Percentiles rank a stretch among this genome's conserved stretches.
phyloP scores from a whole-genome alignment of 2,113 vertebrate species.

The Pagrus major region DNA sequence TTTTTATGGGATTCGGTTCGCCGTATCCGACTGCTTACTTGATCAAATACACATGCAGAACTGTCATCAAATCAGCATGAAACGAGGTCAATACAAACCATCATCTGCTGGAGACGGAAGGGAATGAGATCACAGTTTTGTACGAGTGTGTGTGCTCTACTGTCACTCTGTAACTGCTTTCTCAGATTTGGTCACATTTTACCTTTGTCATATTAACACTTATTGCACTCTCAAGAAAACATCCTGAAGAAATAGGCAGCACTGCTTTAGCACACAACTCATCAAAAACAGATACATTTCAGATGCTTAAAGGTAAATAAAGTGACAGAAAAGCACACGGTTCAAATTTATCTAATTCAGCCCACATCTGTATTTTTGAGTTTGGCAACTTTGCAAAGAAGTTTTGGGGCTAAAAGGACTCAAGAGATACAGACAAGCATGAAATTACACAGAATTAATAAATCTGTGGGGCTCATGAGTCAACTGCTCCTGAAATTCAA shows the following conservation, averaged over 20 bases:
- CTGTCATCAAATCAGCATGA: conserved; percentile 1
- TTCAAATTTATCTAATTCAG: conserved; percentile 17
- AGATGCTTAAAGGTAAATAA: conserved; percentile 42
- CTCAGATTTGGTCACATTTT: conserved; percentile 50
- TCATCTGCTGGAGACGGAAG: not conserved
- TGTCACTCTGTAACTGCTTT: conserved; percentile 10
- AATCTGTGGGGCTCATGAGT: conserved; percentile 18
- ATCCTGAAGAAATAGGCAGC: conserved; percentile 40
- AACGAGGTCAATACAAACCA: conserved; percentile 19
- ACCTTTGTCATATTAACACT: conserved; percentile 41
- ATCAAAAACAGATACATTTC: conserved; percentile 38
- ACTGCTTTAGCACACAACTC: conserved; percentile 27
- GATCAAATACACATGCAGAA: conserved; percentile 4
- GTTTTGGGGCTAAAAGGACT: conserved; percentile 5
- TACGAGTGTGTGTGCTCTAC: not conserved
- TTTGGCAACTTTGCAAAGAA: conserved; percentile 34
- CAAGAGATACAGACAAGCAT: conserved; percentile 16
- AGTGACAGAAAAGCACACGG: conserved; percentile 25
- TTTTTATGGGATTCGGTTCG: not conserved
- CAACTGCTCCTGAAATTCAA: conserved; percentile 12
- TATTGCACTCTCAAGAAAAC: conserved; percentile 65
- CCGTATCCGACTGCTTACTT: conserved; percentile 8
- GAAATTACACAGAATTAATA: conserved; percentile 36
- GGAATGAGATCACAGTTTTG: conserved; percentile 2
- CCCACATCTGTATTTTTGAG: conserved; percentile 30